phyloP scores from a whole-genome alignment of 2,888 invertebrate genomes.

The Apodemia mormo region DNA sequence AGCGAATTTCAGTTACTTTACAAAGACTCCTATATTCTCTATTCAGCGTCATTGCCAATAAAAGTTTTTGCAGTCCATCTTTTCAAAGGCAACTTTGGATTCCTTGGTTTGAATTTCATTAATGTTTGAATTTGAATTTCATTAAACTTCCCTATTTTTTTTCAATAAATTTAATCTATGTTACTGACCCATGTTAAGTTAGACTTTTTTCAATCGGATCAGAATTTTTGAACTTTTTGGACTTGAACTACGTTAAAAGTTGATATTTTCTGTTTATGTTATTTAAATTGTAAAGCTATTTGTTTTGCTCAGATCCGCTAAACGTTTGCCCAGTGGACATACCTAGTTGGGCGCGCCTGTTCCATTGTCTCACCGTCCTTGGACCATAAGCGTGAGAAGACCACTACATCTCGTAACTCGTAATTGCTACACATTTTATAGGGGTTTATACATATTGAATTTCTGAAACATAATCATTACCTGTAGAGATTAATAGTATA shows the following conservation, averaged over 20 bases:
- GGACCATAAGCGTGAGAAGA: slow-evolving; percentile 54
- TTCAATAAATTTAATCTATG: too few relatives aligned
- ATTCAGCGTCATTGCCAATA: too few relatives aligned
- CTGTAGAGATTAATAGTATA: too few relatives aligned
- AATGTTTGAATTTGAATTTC: too few relatives aligned
- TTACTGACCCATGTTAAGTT: too few relatives aligned
- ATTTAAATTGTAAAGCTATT: background rate
- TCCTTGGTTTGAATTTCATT: too few relatives aligned
- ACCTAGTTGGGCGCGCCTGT: slow-evolving; percentile 46
- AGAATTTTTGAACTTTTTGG: background rate
- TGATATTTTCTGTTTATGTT: background rate
- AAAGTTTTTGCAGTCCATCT: too few relatives aligned
- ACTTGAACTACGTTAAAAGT: too few relatives aligned
- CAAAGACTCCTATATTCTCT: too few relatives aligned
- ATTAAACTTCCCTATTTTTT: too few relatives aligned
- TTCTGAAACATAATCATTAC: background rate
- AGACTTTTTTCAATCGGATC: background rate
- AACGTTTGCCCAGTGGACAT: slow-evolving; percentile 44
- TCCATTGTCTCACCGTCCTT: slow-evolving; percentile 67
- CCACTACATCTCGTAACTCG: slow-evolving; percentile 51
- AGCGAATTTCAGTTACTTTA: too few relatives aligned
- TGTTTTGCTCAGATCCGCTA: slow-evolving; percentile 36
- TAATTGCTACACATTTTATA: slow-evolving; percentile 27
- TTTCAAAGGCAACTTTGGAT: too few relatives aligned
- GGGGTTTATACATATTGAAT: slow-evolving; percentile 1